phyloP scores from a whole-genome alignment of 2,113 vertebrate species.

The Tichodroma muraria region DNA sequence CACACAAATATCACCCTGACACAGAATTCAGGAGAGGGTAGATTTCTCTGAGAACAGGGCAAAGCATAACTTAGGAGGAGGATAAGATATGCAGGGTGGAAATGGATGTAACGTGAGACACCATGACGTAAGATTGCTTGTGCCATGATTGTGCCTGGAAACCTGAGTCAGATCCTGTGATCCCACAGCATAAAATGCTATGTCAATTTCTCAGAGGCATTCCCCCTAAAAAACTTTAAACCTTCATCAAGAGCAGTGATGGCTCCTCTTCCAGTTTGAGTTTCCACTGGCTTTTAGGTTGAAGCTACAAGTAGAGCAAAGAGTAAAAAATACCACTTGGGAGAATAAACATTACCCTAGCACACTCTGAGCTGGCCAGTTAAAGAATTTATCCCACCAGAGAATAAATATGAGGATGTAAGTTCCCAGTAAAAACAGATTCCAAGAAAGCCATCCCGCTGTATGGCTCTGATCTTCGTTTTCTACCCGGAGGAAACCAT shows the following conservation, averaged over 20 bases:
- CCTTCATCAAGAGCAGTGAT: neutral
- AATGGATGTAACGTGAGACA: neutral
- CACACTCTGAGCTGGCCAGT: neutral
- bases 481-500: neutral
- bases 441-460: neutral
- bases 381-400: neutral
- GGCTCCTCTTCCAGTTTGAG: neutral
- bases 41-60: neutral
- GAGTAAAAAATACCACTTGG: neutral
- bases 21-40: neutral
- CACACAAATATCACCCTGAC: neutral
- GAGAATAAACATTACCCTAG: neutral
- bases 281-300: neutral
- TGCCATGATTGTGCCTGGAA: neutral
- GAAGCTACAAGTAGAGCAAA: neutral
- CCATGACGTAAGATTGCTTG: neutral
- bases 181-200: neutral
- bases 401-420: neutral
- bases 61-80: neutral
- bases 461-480: neutral
- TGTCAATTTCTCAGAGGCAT: neutral
- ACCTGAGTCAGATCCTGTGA: neutral
- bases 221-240: neutral
- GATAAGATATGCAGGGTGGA: neutral
- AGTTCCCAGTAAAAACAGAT: neutral